phyloP scores from a whole-genome alignment of 2,113 vertebrate genomes.

The Heterocephalus glaber region DNA sequence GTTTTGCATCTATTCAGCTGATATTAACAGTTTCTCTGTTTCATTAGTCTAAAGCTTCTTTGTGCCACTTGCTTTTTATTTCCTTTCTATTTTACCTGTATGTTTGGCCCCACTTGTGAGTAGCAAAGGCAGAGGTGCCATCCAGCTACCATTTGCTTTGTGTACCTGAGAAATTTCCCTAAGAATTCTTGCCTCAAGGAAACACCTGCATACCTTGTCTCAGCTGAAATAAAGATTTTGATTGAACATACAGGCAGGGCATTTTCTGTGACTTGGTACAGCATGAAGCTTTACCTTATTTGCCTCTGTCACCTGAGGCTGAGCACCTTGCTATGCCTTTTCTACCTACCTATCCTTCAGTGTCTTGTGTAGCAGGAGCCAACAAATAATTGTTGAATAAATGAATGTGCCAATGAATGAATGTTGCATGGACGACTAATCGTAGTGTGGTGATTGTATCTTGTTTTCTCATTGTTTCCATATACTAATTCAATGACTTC shows the following conservation, averaged over 20 bases:
- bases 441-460: neutral
- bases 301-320: neutral
- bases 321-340: neutral
- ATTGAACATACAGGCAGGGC: neutral
- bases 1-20: neutral
- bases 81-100: neutral
- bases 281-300: neutral
- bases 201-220: neutral
- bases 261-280: neutral
- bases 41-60: neutral
- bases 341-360: neutral
- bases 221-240: neutral
- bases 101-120: neutral
- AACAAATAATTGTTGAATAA: neutral
- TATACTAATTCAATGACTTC: neutral
- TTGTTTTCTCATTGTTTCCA: neutral
- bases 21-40: slow-evolving; percentile 38
- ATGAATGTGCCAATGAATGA: neutral
- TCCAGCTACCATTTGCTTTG: neutral
- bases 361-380: neutral
- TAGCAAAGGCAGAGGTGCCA: neutral
- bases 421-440: neutral
- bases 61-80: neutral
- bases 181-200: neutral
- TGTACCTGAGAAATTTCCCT: slow-evolving; percentile 10